phyloP scores from a whole-genome alignment of 2,113 vertebrate genomes.

The Eupsittula cactorum region DNA sequence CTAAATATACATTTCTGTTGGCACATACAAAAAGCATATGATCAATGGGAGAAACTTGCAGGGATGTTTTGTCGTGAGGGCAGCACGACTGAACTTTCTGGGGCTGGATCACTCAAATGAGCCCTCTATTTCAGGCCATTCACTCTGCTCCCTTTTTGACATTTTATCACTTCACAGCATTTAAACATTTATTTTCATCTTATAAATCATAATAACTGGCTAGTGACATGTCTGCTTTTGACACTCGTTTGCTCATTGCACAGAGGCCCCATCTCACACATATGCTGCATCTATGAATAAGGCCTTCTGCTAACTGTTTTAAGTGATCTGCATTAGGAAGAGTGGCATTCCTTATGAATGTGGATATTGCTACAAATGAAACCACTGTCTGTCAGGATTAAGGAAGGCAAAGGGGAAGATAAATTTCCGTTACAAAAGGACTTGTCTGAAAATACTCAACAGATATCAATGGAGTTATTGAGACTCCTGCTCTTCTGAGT shows the following conservation, averaged over 20 bases:
- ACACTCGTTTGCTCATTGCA: background rate
- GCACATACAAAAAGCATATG: slow-evolving; percentile 21
- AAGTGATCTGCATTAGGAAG: background rate
- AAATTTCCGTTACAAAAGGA: background rate
- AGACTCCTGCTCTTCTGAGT: background rate
- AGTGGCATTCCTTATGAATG: background rate
- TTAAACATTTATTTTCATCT: background rate
- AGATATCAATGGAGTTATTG: background rate
- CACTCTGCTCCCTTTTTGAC: background rate
- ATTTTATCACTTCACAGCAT: background rate
- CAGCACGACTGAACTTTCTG: background rate
- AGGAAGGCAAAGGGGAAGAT: background rate
- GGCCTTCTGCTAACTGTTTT: background rate
- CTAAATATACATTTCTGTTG: slow-evolving; percentile 34
- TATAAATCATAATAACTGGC: background rate
- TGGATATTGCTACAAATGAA: background rate
- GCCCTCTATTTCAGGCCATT: background rate
- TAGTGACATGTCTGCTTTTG: background rate
- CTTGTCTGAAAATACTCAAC: background rate
- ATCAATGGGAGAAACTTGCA: background rate
- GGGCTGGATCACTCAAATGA: background rate
- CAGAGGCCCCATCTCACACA: background rate
- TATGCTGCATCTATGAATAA: background rate
- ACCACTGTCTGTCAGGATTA: background rate
- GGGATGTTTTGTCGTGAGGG: background rate